Percentiles rank a stretch among this genome's conserved stretches.
These are phyloP conservation scores for Forbesichthys papilliferus DNA, from an alignment of 2,113 vertebrate species.

Conservation along the genomic window DNA sequence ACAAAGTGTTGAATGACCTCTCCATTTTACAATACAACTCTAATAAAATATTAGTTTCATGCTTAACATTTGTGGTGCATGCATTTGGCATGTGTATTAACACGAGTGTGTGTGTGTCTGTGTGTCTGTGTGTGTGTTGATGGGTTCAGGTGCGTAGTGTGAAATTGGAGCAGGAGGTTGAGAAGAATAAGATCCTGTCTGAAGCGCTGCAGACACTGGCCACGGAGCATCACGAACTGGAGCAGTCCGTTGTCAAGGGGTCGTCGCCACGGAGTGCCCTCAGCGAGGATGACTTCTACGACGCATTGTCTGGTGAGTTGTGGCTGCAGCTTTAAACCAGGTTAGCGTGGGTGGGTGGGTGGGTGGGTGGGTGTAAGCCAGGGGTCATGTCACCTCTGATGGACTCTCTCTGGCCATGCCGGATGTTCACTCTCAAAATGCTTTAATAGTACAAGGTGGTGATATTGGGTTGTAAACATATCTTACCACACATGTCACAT, in stretches of 20 bases:
- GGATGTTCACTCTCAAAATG: slow-evolving; percentile 50
- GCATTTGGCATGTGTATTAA: slow-evolving; percentile 11
- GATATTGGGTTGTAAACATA: slow-evolving; percentile 20
- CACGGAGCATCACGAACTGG: slow-evolving; percentile 94
- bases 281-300: slow-evolving; percentile 95
- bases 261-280: slow-evolving; percentile 83
- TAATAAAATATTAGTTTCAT: slow-evolving; percentile 5
- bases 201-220: slow-evolving; percentile 94
- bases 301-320: slow-evolving; percentile 90
- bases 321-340: slow-evolving; percentile 29
- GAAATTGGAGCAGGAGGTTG: slow-evolving; percentile 94
- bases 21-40: no score
- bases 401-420: slow-evolving; percentile 20
- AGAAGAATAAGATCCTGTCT: slow-evolving; percentile 96
- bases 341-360: not conserved
- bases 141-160: slow-evolving; percentile 87
- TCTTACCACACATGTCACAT: slow-evolving; percentile 14
- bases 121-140: slow-evolving; percentile 24
- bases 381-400: slow-evolving; percentile 36
- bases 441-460: slow-evolving; percentile 40
- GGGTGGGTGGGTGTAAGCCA: slow-evolving; percentile 31
- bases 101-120: slow-evolving; percentile 13
- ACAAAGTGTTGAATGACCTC: no score
- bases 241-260: slow-evolving; percentile 90
- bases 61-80: slow-evolving; percentile 25